phyloP scores from a whole-genome alignment of 2,888 invertebrate genomes.

The Tryphoninae sp. region DNA sequence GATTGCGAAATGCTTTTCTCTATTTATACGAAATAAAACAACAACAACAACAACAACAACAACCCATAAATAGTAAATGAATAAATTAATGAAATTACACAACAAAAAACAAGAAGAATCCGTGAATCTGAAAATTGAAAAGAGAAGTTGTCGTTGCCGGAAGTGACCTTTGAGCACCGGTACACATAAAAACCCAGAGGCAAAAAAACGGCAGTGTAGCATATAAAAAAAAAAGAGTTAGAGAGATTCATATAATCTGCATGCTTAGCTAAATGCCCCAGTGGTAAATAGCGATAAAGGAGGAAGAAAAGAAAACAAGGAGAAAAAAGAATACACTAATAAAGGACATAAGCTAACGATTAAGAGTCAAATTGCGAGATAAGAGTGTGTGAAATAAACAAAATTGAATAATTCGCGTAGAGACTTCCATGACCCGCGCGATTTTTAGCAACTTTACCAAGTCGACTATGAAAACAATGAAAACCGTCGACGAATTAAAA shows the following conservation, averaged over 20 bases:
- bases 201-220: conserved; percentile 58
- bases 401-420: conserved; percentile 52
- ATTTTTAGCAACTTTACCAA: conserved; percentile 62
- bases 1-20: conserved; percentile 49
- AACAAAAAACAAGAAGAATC: conserved; percentile 11
- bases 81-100: conserved; percentile 21
- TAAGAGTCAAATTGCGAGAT: conserved; percentile 44
- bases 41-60: conserved; percentile 26
- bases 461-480: conserved; percentile 29
- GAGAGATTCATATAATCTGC: conserved; percentile 71
- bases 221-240: conserved; percentile 44
- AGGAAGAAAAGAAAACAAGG: conserved; percentile 2
- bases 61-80: background rate
- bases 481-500: conserved; percentile 32
- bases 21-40: conserved; percentile 51
- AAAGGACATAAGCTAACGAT: conserved; percentile 51
- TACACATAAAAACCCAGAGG: conserved; percentile 31
- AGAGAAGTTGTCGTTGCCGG: conserved; percentile 52
- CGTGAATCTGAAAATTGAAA: conserved; percentile 31
- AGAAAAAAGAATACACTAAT: conserved; percentile 50
- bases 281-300: conserved; percentile 64
- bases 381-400: conserved; percentile 22
- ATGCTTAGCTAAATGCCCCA: conserved; percentile 74
- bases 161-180: conserved; percentile 63
- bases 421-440: conserved; percentile 54